Evolutionary conservation across 2,888 invertebrate species (phyloP).

Genomic region (Ligdia adustata): DNA sequence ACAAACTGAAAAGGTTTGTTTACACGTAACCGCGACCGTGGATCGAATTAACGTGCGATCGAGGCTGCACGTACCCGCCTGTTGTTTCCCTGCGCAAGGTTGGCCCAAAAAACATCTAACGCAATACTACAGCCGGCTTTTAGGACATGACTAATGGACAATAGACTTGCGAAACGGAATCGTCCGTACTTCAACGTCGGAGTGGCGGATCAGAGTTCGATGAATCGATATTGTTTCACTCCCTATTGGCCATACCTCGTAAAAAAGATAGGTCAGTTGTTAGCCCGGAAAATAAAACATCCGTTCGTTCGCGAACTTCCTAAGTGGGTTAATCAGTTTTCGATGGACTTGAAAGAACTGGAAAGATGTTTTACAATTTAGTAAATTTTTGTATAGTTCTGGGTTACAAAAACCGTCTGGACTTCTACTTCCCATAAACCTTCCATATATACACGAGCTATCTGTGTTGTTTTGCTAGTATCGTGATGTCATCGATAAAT

Average conservation of each 20-base stretch:
- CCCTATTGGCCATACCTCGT: constrained; percentile 26
- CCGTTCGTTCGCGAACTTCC: constrained; percentile 19
- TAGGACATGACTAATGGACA: constrained; percentile 77
- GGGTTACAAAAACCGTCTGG: too few relatives aligned
- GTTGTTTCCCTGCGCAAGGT: constrained; percentile 60
- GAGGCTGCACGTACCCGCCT: constrained; percentile 74
- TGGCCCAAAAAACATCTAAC: constrained; percentile 67
- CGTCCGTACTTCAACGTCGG: constrained; percentile 34
- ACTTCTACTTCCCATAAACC: too few relatives aligned
- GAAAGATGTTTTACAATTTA: too few relatives aligned
- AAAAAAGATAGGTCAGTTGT: constrained; percentile 26
- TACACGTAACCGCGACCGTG: constrained; percentile 64
- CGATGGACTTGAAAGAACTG: too few relatives aligned
- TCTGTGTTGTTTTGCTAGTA: too few relatives aligned
- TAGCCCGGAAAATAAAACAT: constrained; percentile 24
- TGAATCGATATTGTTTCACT: constrained; percentile 12
- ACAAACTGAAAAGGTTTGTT: constrained; percentile 57
- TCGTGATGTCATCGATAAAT: constrained; percentile 28
- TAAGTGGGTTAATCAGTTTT: constrained; percentile 7
- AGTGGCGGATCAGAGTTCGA: constrained; percentile 6
- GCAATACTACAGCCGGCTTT: constrained; percentile 58
- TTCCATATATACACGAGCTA: too few relatives aligned
- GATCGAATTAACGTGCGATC: constrained; percentile 64
- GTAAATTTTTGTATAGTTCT: too few relatives aligned
- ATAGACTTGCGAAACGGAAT: constrained; percentile 62